Percentiles rank a stretch among this genome's conserved stretches.
Conservation (phyloP, 2,113 vertebrate genomes). For the Zeus faber region DNA sequence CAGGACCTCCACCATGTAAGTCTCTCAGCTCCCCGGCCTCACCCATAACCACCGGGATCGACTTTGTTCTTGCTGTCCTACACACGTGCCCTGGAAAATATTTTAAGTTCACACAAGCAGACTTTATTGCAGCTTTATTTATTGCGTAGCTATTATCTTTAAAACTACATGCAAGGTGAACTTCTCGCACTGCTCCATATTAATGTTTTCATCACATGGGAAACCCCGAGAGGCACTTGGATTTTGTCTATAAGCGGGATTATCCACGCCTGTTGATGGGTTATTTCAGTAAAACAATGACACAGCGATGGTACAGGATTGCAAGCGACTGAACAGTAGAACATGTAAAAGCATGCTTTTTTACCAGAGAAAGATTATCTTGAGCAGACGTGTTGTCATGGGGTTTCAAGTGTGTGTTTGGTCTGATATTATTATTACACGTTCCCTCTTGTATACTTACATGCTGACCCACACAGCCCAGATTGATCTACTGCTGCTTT, state of each 20-base stretch:
- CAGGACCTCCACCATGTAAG: constrained; percentile 82
- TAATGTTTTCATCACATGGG: constrained; percentile 1
- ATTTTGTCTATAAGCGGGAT: constrained; percentile 32
- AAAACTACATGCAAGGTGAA: constrained; percentile 23
- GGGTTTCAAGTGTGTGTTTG: too few species aligned
- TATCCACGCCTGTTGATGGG: constrained; percentile 44
- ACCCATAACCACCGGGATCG: background rate
- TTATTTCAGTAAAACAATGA: constrained; percentile 19
- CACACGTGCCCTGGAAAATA: too few species aligned
- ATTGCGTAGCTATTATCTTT: constrained; percentile 16
- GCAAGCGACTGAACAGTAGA: background rate
- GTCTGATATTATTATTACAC: too few species aligned
- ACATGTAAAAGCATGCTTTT: too few species aligned
- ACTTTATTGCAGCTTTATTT: background rate
- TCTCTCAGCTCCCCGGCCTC: constrained; percentile 15
- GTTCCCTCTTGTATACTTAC: too few species aligned
- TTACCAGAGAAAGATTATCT: too few species aligned
- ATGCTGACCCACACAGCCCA: too few species aligned
- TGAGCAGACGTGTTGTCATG: too few species aligned
- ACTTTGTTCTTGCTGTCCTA: too few species aligned
- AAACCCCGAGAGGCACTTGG: constrained; percentile 10
- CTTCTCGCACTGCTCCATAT: constrained; percentile 3
- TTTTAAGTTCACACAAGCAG: background rate
- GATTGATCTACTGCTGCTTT: too few species aligned
- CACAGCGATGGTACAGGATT: background rate